A percentile compares a stretch with the other conserved stretches of the same genome.
Evolutionary conservation across 1,140 invertebrate genomes (phyloP).

Genomic region (Proales similis): DNA sequence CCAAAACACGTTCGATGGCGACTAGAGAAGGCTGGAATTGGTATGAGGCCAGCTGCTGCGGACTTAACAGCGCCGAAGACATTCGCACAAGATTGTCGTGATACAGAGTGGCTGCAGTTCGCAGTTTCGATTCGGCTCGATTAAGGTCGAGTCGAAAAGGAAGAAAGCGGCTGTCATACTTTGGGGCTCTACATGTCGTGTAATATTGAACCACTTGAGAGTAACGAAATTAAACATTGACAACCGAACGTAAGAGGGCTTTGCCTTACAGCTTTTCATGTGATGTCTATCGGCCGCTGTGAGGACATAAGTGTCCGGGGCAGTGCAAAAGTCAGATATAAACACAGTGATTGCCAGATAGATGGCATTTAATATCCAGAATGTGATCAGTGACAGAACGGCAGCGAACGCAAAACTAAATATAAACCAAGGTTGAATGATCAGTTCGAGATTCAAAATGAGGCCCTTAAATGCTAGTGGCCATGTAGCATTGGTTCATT

Average conservation of each 20-base stretch:
- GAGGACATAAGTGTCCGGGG: slow-evolving; percentile 23
- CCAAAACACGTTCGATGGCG: slow-evolving; percentile 2
- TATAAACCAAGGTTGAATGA: not conserved
- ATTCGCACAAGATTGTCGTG: slow-evolving; percentile 5
- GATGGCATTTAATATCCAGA: slow-evolving; percentile 26
- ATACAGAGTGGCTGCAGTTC: slow-evolving; percentile 6
- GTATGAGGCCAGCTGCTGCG: not conserved
- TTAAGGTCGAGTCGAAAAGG: slow-evolving; percentile 19
- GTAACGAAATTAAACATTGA: not conserved
- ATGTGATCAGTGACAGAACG: slow-evolving; percentile 22
- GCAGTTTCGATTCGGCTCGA: slow-evolving; percentile 4
- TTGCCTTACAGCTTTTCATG: slow-evolving; percentile 10
- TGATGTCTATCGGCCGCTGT: slow-evolving; percentile 22
- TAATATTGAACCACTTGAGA: slow-evolving; percentile 35
- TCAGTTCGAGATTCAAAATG: not conserved
- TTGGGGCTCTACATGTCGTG: slow-evolving; percentile 21
- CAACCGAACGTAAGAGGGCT: not conserved
- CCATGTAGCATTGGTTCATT: too few species aligned
- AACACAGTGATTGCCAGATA: slow-evolving; percentile 35
- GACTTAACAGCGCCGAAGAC: not conserved
- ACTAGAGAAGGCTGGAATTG: not conserved
- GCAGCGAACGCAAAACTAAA: slow-evolving; percentile 32
- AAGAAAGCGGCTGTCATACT: not conserved
- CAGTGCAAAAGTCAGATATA: slow-evolving; percentile 31
- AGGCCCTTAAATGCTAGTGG: too few species aligned